Percentiles rank a stretch among this genome's conserved stretches.
These are phyloP conservation scores for Hepsetus odoe DNA, from an alignment of 2,113 vertebrate genomes.

Conservation along the genomic window DNA sequence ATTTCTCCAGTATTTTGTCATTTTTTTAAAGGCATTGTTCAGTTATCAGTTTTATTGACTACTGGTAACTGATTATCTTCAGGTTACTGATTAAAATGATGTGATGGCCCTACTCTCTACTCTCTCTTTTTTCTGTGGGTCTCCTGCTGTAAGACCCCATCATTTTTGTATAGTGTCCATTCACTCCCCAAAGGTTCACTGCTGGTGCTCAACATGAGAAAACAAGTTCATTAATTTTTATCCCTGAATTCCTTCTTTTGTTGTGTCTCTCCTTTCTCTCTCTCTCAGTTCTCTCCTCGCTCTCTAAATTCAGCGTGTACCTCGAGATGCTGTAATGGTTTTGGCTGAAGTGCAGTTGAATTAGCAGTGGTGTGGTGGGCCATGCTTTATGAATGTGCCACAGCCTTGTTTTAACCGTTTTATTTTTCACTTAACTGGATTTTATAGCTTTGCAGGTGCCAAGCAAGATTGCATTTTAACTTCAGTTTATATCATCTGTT, in stretches of 20 bases:
- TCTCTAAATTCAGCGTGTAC: conserved; percentile 22
- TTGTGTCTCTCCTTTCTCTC: not conserved
- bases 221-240: too few species aligned
- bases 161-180: not conserved
- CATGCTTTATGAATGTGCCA: not conserved
- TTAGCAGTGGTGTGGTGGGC: not conserved
- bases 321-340: not conserved
- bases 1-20: too few species aligned
- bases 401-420: conserved; percentile 30
- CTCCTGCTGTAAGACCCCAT: too few species aligned
- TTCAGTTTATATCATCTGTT: not conserved
- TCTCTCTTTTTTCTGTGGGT: not conserved
- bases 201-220: not conserved
- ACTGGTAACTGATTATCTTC: too few species aligned
- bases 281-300: not conserved
- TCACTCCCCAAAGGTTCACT: not conserved
- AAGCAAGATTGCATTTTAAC: conserved; percentile 14
- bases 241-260: too few species aligned
- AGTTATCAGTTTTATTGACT: too few species aligned
- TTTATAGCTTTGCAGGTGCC: conserved; percentile 28
- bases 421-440: conserved; percentile 22
- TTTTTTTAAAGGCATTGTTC: too few species aligned
- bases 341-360: not conserved
- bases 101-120: too few species aligned
- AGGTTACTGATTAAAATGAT: too few species aligned